A percentile compares a stretch with the other conserved stretches of the same genome.
Conservation (phyloP, 2,797 vertebrate genomes). For the Schizopygopsis malacanthus region DNA sequence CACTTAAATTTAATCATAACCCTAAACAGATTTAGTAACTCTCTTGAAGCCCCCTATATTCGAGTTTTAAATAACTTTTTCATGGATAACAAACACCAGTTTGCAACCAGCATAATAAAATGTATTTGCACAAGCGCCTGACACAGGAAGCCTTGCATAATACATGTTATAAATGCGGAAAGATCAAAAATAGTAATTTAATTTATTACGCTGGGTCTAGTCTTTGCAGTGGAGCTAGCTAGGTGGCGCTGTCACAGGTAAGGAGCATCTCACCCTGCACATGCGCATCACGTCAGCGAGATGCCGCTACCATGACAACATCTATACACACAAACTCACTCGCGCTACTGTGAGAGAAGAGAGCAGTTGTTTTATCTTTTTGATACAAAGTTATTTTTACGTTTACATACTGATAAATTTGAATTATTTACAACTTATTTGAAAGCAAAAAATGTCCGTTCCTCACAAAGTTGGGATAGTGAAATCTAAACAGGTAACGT, state of each 20-base stretch:
- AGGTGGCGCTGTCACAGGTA: conserved; percentile 5
- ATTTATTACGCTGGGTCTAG: background rate
- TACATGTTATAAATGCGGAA: background rate
- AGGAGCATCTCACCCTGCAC: background rate
- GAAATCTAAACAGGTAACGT: conserved; percentile 67
- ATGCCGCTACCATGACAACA: background rate
- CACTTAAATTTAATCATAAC: background rate
- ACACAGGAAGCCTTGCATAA: background rate
- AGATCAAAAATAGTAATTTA: background rate
- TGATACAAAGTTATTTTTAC: background rate
- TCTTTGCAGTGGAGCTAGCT: background rate
- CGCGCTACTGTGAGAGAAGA: background rate
- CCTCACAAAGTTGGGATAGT: conserved; percentile 52
- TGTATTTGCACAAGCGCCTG: background rate
- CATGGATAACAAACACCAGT: background rate
- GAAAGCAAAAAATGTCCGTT: conserved; percentile 58
- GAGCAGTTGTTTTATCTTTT: background rate
- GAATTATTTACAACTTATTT: background rate
- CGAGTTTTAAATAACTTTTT: background rate
- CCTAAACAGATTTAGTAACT: background rate
- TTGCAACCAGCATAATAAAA: background rate
- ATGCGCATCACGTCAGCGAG: background rate
- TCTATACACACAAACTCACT: background rate
- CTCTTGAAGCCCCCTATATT: background rate
- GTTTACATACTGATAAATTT: background rate